Percentiles rank a stretch among this genome's conserved stretches.
phyloP scores from a whole-genome alignment of 2,797 vertebrate species.

The Botia almorhae region DNA sequence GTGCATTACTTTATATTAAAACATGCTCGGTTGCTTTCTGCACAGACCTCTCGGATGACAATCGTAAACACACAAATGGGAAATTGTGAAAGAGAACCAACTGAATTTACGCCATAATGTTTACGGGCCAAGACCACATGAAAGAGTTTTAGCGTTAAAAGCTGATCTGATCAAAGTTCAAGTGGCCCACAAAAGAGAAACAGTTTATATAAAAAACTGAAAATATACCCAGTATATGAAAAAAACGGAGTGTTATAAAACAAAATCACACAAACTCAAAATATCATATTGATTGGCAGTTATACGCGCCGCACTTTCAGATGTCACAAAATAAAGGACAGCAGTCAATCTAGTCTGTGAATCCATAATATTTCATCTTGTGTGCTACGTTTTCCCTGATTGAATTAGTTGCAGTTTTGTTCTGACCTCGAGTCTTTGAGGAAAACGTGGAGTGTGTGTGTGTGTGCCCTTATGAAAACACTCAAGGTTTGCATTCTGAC shows the following conservation, averaged over 20 bases:
- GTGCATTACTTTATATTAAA: conserved; percentile 34
- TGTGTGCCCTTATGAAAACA: not conserved
- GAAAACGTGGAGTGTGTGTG: not conserved
- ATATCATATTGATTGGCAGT: conserved; percentile 18
- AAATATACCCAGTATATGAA: not conserved
- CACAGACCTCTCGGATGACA: conserved; percentile 23
- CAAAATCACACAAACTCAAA: conserved; percentile 8
- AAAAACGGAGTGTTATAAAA: not conserved
- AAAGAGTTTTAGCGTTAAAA: conserved; percentile 1
- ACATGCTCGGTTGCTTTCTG: conserved; percentile 24
- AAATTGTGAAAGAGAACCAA: conserved; percentile 31
- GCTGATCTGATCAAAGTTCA: conserved; percentile 28
- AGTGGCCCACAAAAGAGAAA: not conserved
- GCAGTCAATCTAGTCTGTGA: conserved; percentile 24
- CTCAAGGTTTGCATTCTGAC: not conserved
- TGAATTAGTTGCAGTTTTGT: conserved; percentile 9
- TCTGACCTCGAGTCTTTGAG: not conserved
- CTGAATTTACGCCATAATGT: conserved; percentile 27
- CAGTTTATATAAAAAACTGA: not conserved
- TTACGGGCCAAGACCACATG: not conserved
- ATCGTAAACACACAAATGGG: conserved; percentile 39
- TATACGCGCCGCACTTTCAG: conserved; percentile 21
- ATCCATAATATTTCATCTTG: conserved; percentile 30
- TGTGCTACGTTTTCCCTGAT: conserved; percentile 11
- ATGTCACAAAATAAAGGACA: conserved; percentile 21